Base-by-base conservation (phyloP, 2,888 invertebrate species). In the Eilema sororculum region DNA sequence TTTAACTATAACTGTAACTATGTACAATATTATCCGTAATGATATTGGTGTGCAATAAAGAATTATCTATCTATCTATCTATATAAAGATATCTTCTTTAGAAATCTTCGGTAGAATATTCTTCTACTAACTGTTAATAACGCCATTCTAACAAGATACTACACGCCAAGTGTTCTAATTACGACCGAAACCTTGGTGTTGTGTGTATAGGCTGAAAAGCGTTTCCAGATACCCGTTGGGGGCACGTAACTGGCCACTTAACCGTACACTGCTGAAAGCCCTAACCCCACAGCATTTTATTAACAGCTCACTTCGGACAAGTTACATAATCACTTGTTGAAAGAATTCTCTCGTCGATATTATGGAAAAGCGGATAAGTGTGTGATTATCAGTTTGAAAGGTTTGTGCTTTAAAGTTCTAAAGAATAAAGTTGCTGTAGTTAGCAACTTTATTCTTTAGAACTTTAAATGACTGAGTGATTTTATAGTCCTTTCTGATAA, bases 161-260 rank as follows among this genome's bases (percentile, higher is more conserved):
- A 30, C 60, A 24, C 5, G n/a, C 25, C 13, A 46, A 66, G 5
- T 46, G 33, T 67, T 67, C 64, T 72, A 79, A 76, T 79, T 74
- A 78, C 76, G 65, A 20, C 63, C 69, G 59, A 74, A 79, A 81
- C 74, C 74, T 75, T 78, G 69, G 78, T 58, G 81, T 78, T 76
- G 78, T 77, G 75, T 76, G 72, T 76, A 80, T 79, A 73, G 75
- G 72, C 81, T 71, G 81, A 81, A 41, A 85, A 78, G 65, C 82
- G 79, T 83, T 86, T 86, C 82, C 83, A 79, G 85, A 86, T 86
- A 86, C 81, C 76, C 76, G 68, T 72, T 66, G 73, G 67, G 72
- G 69, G 76, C 72, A 75, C 74, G 79, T 78, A 80, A 83, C 80
- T 78, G 76, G 81, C 83, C 82, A 84, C 83, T 86, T 84, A 78